Base-by-base conservation (phyloP, 2,113 vertebrate species). In the Blennius ocellaris region DNA sequence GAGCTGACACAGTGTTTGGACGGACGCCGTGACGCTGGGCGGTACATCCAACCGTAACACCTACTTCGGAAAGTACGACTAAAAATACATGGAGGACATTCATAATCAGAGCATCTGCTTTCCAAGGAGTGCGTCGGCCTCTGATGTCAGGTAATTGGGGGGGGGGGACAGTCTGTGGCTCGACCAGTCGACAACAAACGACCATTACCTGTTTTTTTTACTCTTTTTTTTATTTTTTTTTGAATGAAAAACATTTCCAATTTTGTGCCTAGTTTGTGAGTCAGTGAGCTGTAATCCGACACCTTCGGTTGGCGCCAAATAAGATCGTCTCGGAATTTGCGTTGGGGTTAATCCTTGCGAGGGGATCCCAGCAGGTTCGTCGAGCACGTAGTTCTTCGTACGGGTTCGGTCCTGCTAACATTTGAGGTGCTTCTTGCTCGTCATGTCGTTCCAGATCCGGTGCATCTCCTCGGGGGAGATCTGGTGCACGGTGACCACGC, bases 381-480 rank as follows among this genome's bases (percentile, higher is more conserved):
- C 7, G 41, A 43, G 5, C 2, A 43, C 41, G 3, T 8, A 2
- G 41, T 1, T 6, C 41, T 10, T 6, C 41, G n/a, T 7, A 3
- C 41, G 7, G 12, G 12, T n/a, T 38, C 57, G 2, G 45, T 21
- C 65, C 71, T 73, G 77, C 86, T 97, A 99, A 93, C 98, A 99
- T 90, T 97, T 95, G 36, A 99, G 96, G 92, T 98, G 96, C 66
- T 99, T 99, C 93, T 99, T 99, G 95, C 96, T 98, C 84, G 97
- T 96, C 98, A 99, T 99, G 89, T 99, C 98, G 52, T 98, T 99
- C 97, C 97, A 98, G 86, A 99, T 98, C 74, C 96, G 95, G 90
- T 99, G 96, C 96, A 99, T 99, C 93, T 99, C 97, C 86, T 98
- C 97, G 0, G 98, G 98, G 14, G 97, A 97, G 92, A 99, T 99